These are phyloP conservation scores for Ceraclea dissimilis DNA, from an alignment of 2,888 invertebrate genomes.

Conservation along the genomic window DNA sequence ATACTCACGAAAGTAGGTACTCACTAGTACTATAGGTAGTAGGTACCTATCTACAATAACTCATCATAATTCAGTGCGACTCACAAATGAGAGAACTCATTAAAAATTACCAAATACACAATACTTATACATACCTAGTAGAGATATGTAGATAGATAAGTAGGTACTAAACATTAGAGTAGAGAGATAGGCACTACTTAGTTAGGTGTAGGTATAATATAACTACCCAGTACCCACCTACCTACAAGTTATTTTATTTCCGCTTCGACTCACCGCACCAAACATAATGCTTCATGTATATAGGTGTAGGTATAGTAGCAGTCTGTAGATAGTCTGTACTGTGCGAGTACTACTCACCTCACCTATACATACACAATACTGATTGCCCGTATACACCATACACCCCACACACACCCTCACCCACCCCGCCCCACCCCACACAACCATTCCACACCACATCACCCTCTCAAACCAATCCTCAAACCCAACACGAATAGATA, in stretches of 20 bases:
- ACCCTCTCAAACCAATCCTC: slow-evolving; percentile 42
- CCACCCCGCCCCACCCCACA: slow-evolving; percentile 37
- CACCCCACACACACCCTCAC: slow-evolving; percentile 43
- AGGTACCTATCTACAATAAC: not conserved
- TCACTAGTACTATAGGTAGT: no score
- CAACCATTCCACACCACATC: slow-evolving; percentile 45
- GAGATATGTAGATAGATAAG: not conserved
- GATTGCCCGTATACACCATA: slow-evolving; percentile 53
- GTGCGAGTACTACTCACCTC: not conserved
- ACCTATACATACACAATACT: slow-evolving; percentile 33
- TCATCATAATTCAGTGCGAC: not conserved
- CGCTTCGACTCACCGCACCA: slow-evolving; percentile 2
- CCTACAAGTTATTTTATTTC: not conserved
- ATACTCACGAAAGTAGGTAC: no score
- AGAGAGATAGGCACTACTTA: not conserved
- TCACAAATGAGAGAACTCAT: no score
- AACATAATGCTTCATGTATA: not conserved
- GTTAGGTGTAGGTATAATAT: not conserved
- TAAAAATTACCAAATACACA: not conserved
- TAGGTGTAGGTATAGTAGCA: no score
- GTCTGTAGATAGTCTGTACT: no score
- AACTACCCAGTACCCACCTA: not conserved
- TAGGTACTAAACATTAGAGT: not conserved
- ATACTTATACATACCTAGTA: no score
- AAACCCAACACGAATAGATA: slow-evolving; percentile 42